Evolutionary conservation across 1,140 invertebrate genomes (phyloP), one percentile per base, ranked within the genome.

Genomic region (Leptoteleia sp.): DNA sequence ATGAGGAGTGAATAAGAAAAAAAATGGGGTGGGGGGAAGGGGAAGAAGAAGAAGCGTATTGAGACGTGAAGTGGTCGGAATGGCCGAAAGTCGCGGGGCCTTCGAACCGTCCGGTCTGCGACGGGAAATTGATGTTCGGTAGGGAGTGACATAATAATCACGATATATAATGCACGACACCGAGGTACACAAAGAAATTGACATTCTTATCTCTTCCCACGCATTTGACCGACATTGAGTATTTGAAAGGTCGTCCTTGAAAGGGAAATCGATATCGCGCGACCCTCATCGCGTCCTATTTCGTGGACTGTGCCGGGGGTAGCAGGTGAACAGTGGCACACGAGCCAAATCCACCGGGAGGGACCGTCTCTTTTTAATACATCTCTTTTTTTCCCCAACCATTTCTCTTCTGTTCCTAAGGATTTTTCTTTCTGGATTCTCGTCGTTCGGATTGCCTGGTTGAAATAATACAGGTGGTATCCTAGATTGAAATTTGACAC

Each of bases 251-350:
- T 62, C 64, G 65, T 70, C 68, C 76, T 79, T 79, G 76, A 79
- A 79, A 79, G 52, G 50, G 70, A 79, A 79, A 79, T 79, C 76
- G 70, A 79, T 79, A 79, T 55, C 29, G 19, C 76, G 64, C 65
- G 64, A 79, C 70, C 76, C 76, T 79, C 76, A 11, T 43, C 48
- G 71, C 59, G 70, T 79, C 52, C 70, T 65, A 79, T 79, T 79
- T 79, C 25, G 64, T 65, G 61, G 35, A 15, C 59, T 27, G 12
- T n/a, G 19, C 37, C n/a, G n/a, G 55, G 70, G 64, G 55, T 43
- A 31, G 70, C 64, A 64, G 76, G 76, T 73, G 61, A 70, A 59
- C 40, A 45, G 43, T 50, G 15, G 42, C 6, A 16, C 8, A 4
- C n/a, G 8, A 38, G 25, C 50, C 11, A 19, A 43, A 13, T 52